Evolutionary conservation across 2,797 vertebrate genomes (phyloP), one percentile per base, ranked within the genome.

Genomic region (Thripadectes ignobilis): DNA sequence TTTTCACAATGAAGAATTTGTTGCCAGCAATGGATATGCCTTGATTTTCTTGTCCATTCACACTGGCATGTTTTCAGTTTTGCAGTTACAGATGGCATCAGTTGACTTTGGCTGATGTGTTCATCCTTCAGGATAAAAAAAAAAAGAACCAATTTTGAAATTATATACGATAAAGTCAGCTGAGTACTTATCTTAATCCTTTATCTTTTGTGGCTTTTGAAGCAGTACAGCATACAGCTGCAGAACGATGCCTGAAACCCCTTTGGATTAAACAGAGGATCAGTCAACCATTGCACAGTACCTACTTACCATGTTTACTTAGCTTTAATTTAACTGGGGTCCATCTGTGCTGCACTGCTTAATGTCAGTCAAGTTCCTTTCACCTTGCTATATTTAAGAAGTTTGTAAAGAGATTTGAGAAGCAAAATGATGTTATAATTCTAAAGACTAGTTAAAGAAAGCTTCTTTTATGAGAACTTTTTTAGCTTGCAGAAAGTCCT

Each of bases 271-370:
- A 95, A 84, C 79, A 95, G 88, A 95, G 85, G 90, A 92, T 96
- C 91, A 96, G 90, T 91, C 93, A 93, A 93, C 87, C 92, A 75
- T 94, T 96, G 95, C 97, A 95, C 96, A 93, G 94, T 91, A 87
- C 77, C 62, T 90, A 77, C 52, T 95, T 96, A 94, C 67, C 79
- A 68, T 95, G 94, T 97, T 97, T 97, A 95, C 95, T 97, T 97
- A 97, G 95, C 93, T 97, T 97, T 95, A 93, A 97, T 96, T 97
- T 95, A 93, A 91, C 91, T 88, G 65, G 86, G 78, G 89, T 95
- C 94, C 92, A 88, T 97, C 94, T 97, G 91, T 90, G 94, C 96
- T 96, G 94, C 87, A 59, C 93, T 95, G 96, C 72, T 93, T 85
- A 87, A 91, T 96, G 89, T 96, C 92, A 97, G 61, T 94, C 96